Percentiles rank a stretch among this genome's conserved stretches.
Conservation (phyloP, 35 echinoderm and acorn worm species). For the Antedon bifida region DNA sequence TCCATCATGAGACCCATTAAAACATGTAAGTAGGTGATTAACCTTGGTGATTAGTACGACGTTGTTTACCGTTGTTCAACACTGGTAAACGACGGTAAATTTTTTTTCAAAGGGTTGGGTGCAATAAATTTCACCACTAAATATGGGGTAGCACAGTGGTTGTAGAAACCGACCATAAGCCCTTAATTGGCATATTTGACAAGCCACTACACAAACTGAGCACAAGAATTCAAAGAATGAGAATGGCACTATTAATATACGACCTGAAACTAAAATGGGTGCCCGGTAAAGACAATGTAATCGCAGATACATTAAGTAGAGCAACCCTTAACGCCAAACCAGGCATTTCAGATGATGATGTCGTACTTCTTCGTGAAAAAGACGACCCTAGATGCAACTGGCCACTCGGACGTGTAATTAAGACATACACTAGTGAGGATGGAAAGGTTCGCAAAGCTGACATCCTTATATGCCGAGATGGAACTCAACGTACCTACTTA, state of each 20-base stretch:
- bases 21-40: too few species aligned
- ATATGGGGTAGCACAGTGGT: conserved; percentile 5
- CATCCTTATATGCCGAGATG: neutral
- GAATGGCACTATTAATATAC: conserved; percentile 8
- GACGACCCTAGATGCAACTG: neutral
- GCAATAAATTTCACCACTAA: conserved; percentile 24
- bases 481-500: neutral
- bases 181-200: conserved; percentile 17
- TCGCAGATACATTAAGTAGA: neutral
- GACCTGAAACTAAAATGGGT: neutral
- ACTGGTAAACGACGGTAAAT: too few species aligned
- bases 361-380: conserved; percentile 32
- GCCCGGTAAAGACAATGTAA: neutral
- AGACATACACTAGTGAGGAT: neutral
- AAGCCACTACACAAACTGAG: neutral
- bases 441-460: neutral
- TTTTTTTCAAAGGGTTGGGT: too few species aligned
- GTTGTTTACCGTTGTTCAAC: too few species aligned
- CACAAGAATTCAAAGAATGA: conserved; percentile 15
- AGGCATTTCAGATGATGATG: conserved; percentile 11
- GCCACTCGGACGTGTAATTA: neutral
- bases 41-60: too few species aligned
- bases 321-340: neutral
- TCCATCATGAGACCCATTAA: too few species aligned
- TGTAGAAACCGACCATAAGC: conserved; percentile 33